Base-by-base conservation (phyloP, 2,888 invertebrate species). In the Euplagia quadripunctaria region DNA sequence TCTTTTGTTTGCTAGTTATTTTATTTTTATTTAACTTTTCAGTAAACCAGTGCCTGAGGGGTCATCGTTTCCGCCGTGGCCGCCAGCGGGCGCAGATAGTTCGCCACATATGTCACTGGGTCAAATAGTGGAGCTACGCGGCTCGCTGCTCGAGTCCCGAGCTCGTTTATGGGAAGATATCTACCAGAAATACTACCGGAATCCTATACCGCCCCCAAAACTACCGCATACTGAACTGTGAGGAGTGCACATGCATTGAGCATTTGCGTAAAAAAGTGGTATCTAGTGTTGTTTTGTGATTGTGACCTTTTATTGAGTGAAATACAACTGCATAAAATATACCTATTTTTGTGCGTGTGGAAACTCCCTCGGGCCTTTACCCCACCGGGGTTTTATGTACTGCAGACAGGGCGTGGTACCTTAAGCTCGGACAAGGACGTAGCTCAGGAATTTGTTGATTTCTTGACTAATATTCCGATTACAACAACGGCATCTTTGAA, bases 31-130 rank as follows among this genome's bases (percentile, higher is more conserved):
- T 64, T 14, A 4, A 31, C 14, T 61, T 78, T 80, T 51, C 82
- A 90, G 90, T 7, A 83, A 83, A 69, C 89, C 90, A 1, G 84
- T 87, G 5, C 79, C 87, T 1, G 77, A 82, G 16, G 85, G 77
- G 0, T 85, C 87, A 7, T 70, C 75, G 1, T 63, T 86, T 1
- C 83, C 84, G 7, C 49, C 72, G 3, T 89, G 88, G 86, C 82
- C 82, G 8, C 72, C 85, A 16, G 74, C 79, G 0, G 71, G 72
- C 8, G 73, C 58, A 20, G 75, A 83, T 58, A 74, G 78, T n/a
- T 76, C 82, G 14, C 86, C 85, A 1, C 76, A 87, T 68, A 85
- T 87, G 85, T 81, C 79, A 2, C 67, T 89, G 8, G 81, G 82
- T 16, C 71, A 78, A 7, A 80, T 75, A 8, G 31, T 85, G 46